Evolutionary conservation across 2,888 invertebrate genomes (phyloP), one percentile per base, ranked within the genome.

Genomic region (Drosophila pseudotakahashii): DNA sequence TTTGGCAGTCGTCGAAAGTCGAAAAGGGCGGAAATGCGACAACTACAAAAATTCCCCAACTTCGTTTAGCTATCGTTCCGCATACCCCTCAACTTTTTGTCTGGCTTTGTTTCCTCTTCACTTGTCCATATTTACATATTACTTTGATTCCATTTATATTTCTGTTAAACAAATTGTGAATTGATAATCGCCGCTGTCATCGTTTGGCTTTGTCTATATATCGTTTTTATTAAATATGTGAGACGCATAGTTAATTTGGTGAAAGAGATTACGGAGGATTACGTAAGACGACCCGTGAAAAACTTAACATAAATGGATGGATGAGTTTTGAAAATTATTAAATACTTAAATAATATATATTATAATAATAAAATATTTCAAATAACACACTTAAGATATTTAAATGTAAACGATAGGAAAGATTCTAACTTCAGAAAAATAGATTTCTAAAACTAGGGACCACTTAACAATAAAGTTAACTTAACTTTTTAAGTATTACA

Each of bases 121-220:
- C 51, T 61, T 57, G 61, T 37, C 41, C 55, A 68, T 67, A 82
- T 82, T 85, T 85, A 69, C 77, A 82, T 81, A 74, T 77, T 68
- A 77, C 67, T 81, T 79, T 77, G 68, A 79, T 82, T 79, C 80
- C 79, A 81, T 77, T 85, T 81, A 82, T 81, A 79, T 77, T 77
- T 64, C 44, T 37, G 66, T 53, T 66, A 39, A 66, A 66, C 53
- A 66, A 66, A 66, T 66, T 66, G 32, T 66, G 67, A 26, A 53
- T 66, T 53, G 67, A 47, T 66, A 66, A 66, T 66, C 45, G 42
- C 7, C 7, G 32, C 26, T 63, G 63, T 64, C 37, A 32, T 23
- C 52, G 44, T 13, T n/a, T 51, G 60, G 42, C 60, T 44, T n/a
- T 64, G 37, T 63, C 64, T 64, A 14, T 64, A 51, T 64, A 44